A percentile compares a stretch with the other conserved stretches of the same genome.
Conservation (phyloP, 2,113 vertebrate genomes). For the Aphelocoma coerulescens region DNA sequence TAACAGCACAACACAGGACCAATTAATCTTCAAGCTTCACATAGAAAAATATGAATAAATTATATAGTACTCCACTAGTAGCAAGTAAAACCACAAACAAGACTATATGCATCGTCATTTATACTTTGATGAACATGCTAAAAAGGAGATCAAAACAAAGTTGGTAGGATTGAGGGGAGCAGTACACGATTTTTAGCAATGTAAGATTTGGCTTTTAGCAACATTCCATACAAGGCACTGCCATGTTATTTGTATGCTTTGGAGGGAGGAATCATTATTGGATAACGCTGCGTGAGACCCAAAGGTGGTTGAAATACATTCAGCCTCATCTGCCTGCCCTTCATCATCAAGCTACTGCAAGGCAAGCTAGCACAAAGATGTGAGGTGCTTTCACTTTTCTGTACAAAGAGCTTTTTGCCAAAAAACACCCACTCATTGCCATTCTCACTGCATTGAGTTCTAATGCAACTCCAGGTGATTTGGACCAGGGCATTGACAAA, state of each 20-base stretch:
- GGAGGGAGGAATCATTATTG: background rate
- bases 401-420: background rate
- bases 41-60: background rate
- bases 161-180: background rate
- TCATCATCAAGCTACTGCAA: background rate
- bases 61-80: background rate
- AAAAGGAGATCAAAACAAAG: background rate
- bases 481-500: background rate
- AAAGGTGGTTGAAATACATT: background rate
- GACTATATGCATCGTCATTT: background rate
- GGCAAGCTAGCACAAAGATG: background rate
- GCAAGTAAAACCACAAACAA: background rate
- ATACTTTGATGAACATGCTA: background rate
- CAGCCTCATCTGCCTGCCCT: background rate
- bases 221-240: background rate
- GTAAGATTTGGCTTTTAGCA: background rate
- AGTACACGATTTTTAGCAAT: background rate
- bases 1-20: background rate
- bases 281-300: background rate
- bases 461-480: background rate
- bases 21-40: background rate
- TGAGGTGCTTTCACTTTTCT: background rate
- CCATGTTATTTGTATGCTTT: background rate
- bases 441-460: background rate
- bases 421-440: background rate